Conservation (phyloP, 2,113 vertebrate species). For the Boleophthalmus pectinirostris region DNA sequence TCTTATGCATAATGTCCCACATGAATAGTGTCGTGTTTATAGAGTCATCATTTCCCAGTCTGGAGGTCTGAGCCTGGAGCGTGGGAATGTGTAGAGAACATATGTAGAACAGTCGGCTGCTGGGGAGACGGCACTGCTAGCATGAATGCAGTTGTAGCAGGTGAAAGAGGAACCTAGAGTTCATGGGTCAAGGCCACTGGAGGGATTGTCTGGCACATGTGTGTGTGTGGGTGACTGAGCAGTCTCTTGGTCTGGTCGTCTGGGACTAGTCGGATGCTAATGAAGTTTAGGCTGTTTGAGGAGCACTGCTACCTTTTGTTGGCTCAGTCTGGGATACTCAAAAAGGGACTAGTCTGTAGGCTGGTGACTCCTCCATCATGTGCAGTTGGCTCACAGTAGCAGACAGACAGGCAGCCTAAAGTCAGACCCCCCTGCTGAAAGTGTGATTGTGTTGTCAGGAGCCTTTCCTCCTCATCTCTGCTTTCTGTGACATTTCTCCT, state of each 20-base stretch:
- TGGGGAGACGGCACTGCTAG: conserved; percentile 70
- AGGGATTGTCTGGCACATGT: conserved; percentile 60
- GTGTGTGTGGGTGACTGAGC: conserved; percentile 37
- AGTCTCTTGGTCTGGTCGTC: conserved; percentile 42
- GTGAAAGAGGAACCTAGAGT: conserved; percentile 76
- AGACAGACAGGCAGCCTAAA: conserved; percentile 52
- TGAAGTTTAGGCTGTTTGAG: conserved; percentile 62
- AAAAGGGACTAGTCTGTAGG: conserved; percentile 33
- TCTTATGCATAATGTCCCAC: conserved; percentile 47
- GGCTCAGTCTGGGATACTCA: conserved; percentile 46
- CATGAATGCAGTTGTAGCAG: conserved; percentile 71
- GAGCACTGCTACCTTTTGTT: conserved; percentile 61
- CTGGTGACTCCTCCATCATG: conserved; percentile 59
- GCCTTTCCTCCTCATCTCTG: conserved; percentile 55
- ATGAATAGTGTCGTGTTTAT: conserved; percentile 48
- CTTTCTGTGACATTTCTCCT: conserved; percentile 61
- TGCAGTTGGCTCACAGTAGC: conserved; percentile 41
- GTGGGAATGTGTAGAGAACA: conserved; percentile 70
- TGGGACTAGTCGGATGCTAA: conserved; percentile 69
- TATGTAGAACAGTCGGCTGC: conserved; percentile 67
- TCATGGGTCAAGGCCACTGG: conserved; percentile 84
- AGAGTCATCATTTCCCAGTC: conserved; percentile 24
- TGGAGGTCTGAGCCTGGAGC: conserved; percentile 49
- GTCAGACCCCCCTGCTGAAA: conserved; percentile 62
- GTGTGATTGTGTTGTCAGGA: conserved; percentile 58